Base-by-base conservation (phyloP, 1,140 invertebrate genomes). In the Polyergus mexicanus region DNA sequence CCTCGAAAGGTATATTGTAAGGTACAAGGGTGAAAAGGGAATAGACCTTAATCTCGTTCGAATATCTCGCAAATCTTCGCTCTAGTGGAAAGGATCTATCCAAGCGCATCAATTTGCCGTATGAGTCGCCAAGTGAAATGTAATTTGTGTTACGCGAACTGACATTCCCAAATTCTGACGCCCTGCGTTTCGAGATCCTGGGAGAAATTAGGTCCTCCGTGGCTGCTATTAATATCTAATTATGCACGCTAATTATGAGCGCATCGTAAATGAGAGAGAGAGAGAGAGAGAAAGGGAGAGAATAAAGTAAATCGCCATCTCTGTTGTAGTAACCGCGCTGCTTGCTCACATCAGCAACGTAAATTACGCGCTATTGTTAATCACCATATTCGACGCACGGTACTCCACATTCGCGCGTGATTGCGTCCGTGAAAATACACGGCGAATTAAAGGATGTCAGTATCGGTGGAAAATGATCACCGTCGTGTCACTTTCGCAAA, bases 141-240 rank as follows among this genome's bases (percentile, higher is more conserved):
- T 72, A 76, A 86, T 78, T 88, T 86, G 51, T n/a, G 65, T 72
- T 86, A 77, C 60, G 84, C 62, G 41, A 86, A 83, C 86, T 71
- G 87, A 89, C 80, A 89, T 72, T 58, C 35, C 62, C 54, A 60
- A 86, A 47, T 88, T 88, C 65, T 71, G n/a, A 38, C 44, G 22
- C 35, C 58, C 28, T 76, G 41, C 47, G 8, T 72, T 75, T 41
- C 54, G 11, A 72, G 41, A 54, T n/a, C 11, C 44, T 69, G 74
- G 60, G 66, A 69, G 76, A 89, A 81, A 89, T 86, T 77, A 65
- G 71, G 63, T 88, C 32, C 28, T 66, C 6, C 47, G 16, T 3
- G 51, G 38, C 60, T 51, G 54, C 58, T 54, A 81, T 85, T 83
- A 86, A 83, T 68, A 76, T 66, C 47, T 72, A 54, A 51, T 80